These are phyloP conservation scores for Eunapius fragilis DNA, from an alignment of 37 sponge, comb jelly and placozoan genomes.

Conservation along the genomic window DNA sequence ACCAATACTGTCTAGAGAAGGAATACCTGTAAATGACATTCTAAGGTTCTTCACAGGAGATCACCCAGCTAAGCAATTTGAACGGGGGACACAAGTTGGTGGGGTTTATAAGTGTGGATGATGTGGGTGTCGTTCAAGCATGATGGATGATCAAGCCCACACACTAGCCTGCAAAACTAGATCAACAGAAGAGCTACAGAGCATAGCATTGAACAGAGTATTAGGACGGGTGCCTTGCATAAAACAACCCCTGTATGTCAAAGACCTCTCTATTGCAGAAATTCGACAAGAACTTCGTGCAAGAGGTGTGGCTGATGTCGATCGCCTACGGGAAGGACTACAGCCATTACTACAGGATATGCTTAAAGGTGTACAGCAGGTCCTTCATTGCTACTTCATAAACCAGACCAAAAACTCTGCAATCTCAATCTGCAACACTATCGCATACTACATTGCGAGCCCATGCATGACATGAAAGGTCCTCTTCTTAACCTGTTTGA, in stretches of 20 bases:
- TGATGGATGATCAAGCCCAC: not conserved
- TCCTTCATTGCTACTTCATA: constrained; percentile 7
- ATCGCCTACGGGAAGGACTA: not conserved
- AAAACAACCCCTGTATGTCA: not conserved
- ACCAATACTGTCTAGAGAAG: not conserved
- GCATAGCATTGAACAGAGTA: not conserved
- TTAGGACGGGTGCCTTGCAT: not conserved
- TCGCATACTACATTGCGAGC: not conserved
- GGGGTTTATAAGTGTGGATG: not conserved
- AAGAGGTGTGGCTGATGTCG: not conserved
- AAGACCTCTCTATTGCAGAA: not conserved
- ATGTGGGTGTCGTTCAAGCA: not conserved
- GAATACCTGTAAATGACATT: not conserved
- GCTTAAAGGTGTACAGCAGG: constrained; percentile 6
- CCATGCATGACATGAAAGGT: not conserved
- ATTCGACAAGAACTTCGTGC: not conserved
- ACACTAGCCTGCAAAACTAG: not conserved
- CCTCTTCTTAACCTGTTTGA: not conserved
- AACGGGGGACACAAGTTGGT: not conserved
- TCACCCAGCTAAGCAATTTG: not conserved
- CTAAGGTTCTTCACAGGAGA: not conserved
- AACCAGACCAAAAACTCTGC: not conserved
- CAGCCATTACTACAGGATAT: not conserved
- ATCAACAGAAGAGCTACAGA: not conserved
- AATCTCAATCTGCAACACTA: constrained; percentile 10